Evolutionary conservation across 2,797 vertebrate species (phyloP).

Genomic region (Sebastes wilsoni): DNA sequence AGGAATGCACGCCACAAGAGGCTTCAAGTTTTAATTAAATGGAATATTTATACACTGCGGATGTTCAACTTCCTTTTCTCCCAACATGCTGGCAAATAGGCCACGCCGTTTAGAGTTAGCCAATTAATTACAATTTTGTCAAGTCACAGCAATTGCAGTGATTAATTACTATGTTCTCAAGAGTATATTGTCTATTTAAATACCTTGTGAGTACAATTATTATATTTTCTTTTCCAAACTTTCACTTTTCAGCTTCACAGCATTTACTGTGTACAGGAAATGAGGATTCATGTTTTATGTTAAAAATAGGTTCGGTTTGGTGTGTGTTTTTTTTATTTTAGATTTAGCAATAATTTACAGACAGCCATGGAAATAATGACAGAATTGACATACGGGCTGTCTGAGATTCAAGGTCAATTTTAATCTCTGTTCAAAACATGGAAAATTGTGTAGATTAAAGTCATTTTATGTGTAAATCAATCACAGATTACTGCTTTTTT

Average conservation of each 20-base stretch:
- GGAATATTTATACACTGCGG: conserved; percentile 66
- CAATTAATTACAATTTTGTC: conserved; percentile 79
- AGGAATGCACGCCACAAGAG: conserved; percentile 59
- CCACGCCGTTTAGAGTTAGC: conserved; percentile 68
- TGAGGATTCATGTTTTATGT: not conserved
- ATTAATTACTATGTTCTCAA: conserved; percentile 57
- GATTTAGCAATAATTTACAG: not conserved
- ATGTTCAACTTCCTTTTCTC: conserved; percentile 61
- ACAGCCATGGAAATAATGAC: not conserved
- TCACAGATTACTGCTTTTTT: not conserved
- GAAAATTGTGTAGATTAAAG: not conserved
- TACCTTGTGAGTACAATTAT: conserved; percentile 9
- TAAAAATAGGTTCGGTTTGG: not conserved
- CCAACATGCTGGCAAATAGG: conserved; percentile 77
- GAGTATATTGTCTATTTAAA: conserved; percentile 53
- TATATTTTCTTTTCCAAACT: not conserved
- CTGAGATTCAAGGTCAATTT: not conserved
- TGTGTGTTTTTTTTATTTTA: not conserved
- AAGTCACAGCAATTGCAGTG: conserved; percentile 69
- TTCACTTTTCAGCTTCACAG: not conserved
- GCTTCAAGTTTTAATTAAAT: conserved; percentile 78
- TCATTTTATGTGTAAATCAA: not conserved
- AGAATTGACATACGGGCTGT: not conserved
- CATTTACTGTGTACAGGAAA: not conserved
- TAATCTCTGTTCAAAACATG: not conserved